Conservation (phyloP, 2,113 vertebrate genomes). For the Archilochus colubris region DNA sequence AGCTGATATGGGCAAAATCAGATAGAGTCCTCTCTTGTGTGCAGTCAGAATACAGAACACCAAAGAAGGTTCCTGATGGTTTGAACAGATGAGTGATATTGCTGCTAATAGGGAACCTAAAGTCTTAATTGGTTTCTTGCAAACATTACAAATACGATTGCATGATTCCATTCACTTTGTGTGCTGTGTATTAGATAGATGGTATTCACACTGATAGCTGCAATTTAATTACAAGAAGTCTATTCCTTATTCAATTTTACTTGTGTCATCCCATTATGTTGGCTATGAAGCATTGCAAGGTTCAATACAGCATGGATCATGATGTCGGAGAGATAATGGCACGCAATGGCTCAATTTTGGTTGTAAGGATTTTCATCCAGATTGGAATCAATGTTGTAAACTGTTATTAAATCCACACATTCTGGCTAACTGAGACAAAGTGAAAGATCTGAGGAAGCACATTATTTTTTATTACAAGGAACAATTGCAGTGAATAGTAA, state of each 20-base stretch:
- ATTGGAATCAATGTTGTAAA: constrained; percentile 50
- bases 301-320: constrained; percentile 13
- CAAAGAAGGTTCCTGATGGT: constrained; percentile 21
- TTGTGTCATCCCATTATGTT: constrained; percentile 41
- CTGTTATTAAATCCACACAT: constrained; percentile 36
- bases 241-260: constrained; percentile 55
- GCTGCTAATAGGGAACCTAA: constrained; percentile 49
- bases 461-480: constrained; percentile 13
- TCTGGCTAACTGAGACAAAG: constrained; percentile 46
- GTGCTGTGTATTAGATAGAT: constrained; percentile 47
- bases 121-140: constrained; percentile 64
- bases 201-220: constrained; percentile 55
- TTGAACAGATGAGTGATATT: constrained; percentile 37
- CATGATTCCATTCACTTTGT: constrained; percentile 51
- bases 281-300: constrained; percentile 44
- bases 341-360: constrained; percentile 8
- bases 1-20: background rate
- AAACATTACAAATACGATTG: constrained; percentile 58
- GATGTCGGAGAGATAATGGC: constrained; percentile 34
- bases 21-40: background rate
- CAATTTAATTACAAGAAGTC: constrained; percentile 66
- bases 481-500: background rate
- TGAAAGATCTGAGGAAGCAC: background rate
- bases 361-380: constrained; percentile 2
- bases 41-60: background rate